Evolutionary conservation across 53 echinoderm and acorn worm species (phyloP).

Genomic region (Echinarachnius parma): DNA sequence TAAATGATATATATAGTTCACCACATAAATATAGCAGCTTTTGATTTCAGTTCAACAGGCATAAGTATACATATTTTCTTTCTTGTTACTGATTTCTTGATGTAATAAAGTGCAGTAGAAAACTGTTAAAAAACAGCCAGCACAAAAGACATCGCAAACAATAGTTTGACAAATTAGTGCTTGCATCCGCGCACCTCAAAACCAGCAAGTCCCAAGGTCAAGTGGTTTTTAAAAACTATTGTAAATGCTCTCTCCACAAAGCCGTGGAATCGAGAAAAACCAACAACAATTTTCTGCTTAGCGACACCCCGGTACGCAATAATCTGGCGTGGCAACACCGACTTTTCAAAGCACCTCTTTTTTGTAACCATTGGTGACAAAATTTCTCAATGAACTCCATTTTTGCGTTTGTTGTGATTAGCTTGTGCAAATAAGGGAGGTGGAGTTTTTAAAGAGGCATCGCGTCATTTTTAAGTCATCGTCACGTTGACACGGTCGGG

Average conservation of each 20-base stretch:
- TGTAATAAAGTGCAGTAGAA: too few relatives aligned
- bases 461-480: not conserved
- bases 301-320: slow-evolving; percentile 10
- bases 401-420: slow-evolving; percentile 42
- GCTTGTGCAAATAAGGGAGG: slow-evolving; percentile 40
- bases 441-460: not conserved
- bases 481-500: slow-evolving; percentile 1
- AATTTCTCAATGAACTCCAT: slow-evolving; percentile 37
- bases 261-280: not conserved
- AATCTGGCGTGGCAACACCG: slow-evolving; percentile 24
- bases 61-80: too few relatives aligned
- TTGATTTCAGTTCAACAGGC: too few relatives aligned
- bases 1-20: too few relatives aligned
- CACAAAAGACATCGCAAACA: slow-evolving; percentile 35
- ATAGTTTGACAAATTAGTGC: not conserved
- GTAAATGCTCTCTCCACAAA: too few relatives aligned
- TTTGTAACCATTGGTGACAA: slow-evolving; percentile 10
- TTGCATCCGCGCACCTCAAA: not conserved
- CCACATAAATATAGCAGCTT: too few relatives aligned
- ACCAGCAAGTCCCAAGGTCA: slow-evolving; percentile 28
- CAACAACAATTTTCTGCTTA: slow-evolving; percentile 31
- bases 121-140: slow-evolving; percentile 15
- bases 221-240: slow-evolving; percentile 11
- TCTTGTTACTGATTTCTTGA: too few relatives aligned
- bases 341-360: not conserved